Evolutionary conservation across 92 coral and sea anemone genomes (phyloP).

Genomic region (Paramuricea clavata): DNA sequence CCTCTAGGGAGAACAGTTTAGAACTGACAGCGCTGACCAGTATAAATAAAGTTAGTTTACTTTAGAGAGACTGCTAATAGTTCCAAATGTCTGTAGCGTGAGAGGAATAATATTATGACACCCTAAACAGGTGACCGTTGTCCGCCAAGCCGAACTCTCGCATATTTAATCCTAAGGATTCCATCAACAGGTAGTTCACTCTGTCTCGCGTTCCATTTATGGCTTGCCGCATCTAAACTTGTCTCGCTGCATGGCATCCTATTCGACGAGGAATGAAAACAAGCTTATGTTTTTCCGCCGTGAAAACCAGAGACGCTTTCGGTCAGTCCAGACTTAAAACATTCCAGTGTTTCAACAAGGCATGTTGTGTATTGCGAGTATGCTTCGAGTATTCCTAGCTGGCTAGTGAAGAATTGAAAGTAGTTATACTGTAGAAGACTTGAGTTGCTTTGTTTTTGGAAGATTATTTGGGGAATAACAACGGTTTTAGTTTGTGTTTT

Average conservation of each 20-base stretch:
- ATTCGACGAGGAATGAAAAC: conserved; percentile 17
- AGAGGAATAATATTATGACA: neutral
- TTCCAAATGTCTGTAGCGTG: too few relatives aligned
- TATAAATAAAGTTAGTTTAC: too few relatives aligned
- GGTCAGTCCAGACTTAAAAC: neutral
- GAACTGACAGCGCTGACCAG: too few relatives aligned
- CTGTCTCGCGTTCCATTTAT: neutral
- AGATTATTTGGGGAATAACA: neutral
- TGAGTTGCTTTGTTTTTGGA: neutral
- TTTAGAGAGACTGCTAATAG: too few relatives aligned
- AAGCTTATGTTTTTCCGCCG: neutral
- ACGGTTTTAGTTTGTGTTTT: neutral
- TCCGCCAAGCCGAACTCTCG: neutral
- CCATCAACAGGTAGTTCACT: conserved; percentile 33
- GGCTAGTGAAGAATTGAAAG: neutral
- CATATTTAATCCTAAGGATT: neutral
- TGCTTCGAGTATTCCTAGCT: neutral
- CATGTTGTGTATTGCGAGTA: neutral
- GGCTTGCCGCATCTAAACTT: neutral
- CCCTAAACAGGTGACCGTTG: conserved; percentile 17
- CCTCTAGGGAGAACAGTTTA: too few relatives aligned
- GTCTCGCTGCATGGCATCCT: neutral
- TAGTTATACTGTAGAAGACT: neutral
- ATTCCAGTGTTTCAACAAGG: neutral
- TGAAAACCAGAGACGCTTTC: conserved; percentile 13